A percentile compares a stretch with the other conserved stretches of the same genome.
These are phyloP conservation scores for Caenorhabditis sinica DNA, from an alignment of 2,888 invertebrate genomes.

Conservation along the genomic window DNA sequence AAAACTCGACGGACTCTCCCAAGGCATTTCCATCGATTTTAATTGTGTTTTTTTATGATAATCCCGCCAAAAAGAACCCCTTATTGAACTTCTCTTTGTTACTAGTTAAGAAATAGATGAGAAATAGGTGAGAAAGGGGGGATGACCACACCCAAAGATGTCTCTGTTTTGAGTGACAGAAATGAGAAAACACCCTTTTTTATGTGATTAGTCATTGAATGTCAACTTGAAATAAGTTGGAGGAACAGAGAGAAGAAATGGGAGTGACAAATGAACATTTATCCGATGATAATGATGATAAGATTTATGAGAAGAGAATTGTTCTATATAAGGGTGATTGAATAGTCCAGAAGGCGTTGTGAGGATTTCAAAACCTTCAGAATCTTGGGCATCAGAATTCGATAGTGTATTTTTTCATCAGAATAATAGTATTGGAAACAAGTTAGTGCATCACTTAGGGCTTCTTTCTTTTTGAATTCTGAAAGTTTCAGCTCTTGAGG, in stretches of 20 bases:
- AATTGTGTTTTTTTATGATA: conserved; percentile 35
- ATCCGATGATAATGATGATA: conserved; percentile 9
- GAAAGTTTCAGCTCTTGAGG: not conserved
- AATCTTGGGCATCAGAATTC: too few relatives aligned
- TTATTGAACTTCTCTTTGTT: not conserved
- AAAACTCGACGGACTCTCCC: conserved; percentile 28
- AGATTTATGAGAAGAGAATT: not conserved
- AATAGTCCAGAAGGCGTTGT: not conserved
- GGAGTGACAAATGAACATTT: conserved; percentile 23
- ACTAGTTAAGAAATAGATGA: conserved; percentile 16
- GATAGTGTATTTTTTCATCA: too few relatives aligned
- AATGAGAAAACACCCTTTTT: conserved; percentile 47
- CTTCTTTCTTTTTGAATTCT: too few relatives aligned
- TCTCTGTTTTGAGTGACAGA: conserved; percentile 15
- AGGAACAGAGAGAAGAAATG: conserved; percentile 13
- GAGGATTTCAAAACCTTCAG: not conserved
- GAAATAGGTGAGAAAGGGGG: conserved; percentile 25
- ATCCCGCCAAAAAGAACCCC: not conserved
- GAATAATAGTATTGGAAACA: too few relatives aligned
- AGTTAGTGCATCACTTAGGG: too few relatives aligned
- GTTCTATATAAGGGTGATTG: not conserved
- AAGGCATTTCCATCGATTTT: conserved; percentile 27
- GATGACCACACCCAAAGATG: conserved; percentile 27
- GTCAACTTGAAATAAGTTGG: conserved; percentile 18
- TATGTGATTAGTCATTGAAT: conserved; percentile 40